phyloP scores from a whole-genome alignment of 2,888 invertebrate genomes.

The Spisula subtruncata region DNA sequence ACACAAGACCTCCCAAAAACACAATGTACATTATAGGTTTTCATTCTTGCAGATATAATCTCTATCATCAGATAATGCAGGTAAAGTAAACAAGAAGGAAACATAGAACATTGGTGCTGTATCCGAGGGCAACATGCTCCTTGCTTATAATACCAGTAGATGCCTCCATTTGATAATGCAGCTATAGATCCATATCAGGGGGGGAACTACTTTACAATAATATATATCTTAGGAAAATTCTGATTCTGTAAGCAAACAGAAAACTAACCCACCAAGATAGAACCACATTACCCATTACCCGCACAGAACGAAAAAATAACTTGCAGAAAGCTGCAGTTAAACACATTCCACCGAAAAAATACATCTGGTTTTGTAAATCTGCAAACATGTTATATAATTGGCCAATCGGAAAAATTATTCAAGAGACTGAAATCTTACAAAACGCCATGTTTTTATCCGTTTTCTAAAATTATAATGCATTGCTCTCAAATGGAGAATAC shows the following conservation, averaged over 20 bases:
- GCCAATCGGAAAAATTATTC: conserved; percentile 6
- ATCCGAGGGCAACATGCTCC: neutral
- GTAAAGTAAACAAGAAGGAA: neutral
- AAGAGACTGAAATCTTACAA: neutral
- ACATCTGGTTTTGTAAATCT: neutral
- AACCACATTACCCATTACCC: no score
- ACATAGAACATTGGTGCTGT: neutral
- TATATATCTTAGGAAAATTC: neutral
- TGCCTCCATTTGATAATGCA: neutral
- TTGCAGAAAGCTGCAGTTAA: neutral
- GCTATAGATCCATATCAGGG: conserved; percentile 5
- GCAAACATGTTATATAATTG: neutral
- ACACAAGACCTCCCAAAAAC: neutral
- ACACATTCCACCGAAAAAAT: neutral
- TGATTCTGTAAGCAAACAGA: neutral
- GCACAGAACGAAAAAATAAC: no score
- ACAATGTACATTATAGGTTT: conserved; percentile 18
- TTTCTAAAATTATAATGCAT: neutral
- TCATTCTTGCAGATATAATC: conserved; percentile 1
- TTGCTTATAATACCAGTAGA: neutral
- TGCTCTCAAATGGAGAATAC: neutral
- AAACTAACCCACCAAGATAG: neutral
- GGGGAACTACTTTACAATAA: conserved; percentile 3
- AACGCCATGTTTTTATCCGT: neutral
- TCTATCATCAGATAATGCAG: neutral